phyloP scores from a whole-genome alignment of 2,888 invertebrate genomes.

The Megaustenia siamemsis region DNA sequence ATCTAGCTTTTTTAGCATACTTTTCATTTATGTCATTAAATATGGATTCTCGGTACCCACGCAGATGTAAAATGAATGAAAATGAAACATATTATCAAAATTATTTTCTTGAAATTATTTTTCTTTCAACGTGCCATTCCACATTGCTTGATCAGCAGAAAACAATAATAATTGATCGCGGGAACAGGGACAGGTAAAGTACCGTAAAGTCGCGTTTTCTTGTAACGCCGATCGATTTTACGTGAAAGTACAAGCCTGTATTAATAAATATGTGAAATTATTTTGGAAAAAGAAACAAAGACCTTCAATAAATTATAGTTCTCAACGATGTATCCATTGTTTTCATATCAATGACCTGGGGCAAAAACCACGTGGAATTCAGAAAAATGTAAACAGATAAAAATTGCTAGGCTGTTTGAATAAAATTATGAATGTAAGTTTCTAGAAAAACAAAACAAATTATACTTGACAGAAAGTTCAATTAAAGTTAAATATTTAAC shows the following conservation, averaged over 20 bases:
- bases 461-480: background rate
- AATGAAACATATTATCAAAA: slow-evolving; percentile 4
- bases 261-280: background rate
- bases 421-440: background rate
- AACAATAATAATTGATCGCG: background rate
- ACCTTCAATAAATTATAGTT: background rate
- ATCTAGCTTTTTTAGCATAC: background rate
- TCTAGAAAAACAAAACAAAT: background rate
- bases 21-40: background rate
- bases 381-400: slow-evolving; percentile 21
- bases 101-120: slow-evolving; percentile 12
- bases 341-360: background rate
- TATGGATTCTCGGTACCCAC: background rate
- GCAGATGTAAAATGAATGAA: background rate
- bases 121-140: background rate
- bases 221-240: background rate
- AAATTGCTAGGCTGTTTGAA: background rate
- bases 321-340: background rate
- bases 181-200: background rate
- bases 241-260: background rate
- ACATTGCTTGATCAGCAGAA: slow-evolving; percentile 18
- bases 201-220: background rate
- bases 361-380: background rate
- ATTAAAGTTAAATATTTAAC: too few relatives aligned
- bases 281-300: background rate